Evolutionary conservation across 2,797 vertebrate genomes (phyloP).

Genomic region (Xyrichtys novacula): DNA sequence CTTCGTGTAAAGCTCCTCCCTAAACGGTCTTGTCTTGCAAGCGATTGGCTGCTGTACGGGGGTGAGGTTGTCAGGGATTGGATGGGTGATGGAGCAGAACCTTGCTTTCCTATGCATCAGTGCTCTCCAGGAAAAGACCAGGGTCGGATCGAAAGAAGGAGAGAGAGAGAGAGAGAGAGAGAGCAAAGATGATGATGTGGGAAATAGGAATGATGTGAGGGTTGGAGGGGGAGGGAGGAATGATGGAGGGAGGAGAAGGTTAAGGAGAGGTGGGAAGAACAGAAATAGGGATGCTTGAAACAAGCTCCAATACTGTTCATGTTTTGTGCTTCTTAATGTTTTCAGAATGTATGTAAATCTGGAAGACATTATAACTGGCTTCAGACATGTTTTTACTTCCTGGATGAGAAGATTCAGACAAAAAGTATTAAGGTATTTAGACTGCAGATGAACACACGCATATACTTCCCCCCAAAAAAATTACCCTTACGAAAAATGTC

Average conservation of each 20-base stretch:
- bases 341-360: too few species aligned
- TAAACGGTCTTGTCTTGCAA: background rate
- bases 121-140: constrained; percentile 70
- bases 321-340: background rate
- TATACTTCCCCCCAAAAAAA: too few species aligned
- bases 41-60: constrained; percentile 57
- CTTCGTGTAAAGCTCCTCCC: constrained; percentile 53
- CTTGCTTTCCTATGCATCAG: constrained; percentile 71
- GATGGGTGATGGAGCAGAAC: constrained; percentile 67
- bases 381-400: too few species aligned
- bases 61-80: constrained; percentile 65
- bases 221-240: constrained; percentile 15
- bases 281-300: constrained; percentile 7
- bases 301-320: background rate
- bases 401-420: too few species aligned
- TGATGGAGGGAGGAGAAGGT: constrained; percentile 2
- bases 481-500: constrained; percentile 65
- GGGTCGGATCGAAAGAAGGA: constrained; percentile 5
- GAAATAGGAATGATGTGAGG: constrained; percentile 45
- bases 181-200: constrained; percentile 63
- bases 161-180: constrained; percentile 17
- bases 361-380: too few species aligned
- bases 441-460: too few species aligned
- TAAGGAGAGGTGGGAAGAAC: background rate
- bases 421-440: too few species aligned